Evolutionary conservation across 2,797 vertebrate species (phyloP).

Genomic region (Acanthurus leucopareius): DNA sequence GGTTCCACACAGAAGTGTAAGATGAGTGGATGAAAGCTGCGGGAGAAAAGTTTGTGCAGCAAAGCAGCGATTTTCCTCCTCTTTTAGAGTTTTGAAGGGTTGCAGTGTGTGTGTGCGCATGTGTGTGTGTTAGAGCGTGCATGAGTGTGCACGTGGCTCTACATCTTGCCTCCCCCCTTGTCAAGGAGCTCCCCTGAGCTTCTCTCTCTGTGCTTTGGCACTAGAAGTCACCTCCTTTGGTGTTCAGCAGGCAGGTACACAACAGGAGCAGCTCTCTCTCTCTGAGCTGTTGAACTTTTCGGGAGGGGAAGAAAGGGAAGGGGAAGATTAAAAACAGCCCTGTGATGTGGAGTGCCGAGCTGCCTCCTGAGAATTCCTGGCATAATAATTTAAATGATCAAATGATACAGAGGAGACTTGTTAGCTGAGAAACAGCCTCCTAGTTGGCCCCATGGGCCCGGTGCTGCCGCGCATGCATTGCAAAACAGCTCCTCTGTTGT

Average conservation of each 20-base stretch:
- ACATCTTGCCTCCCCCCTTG: slow-evolving; percentile 72
- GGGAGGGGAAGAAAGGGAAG: slow-evolving; percentile 87
- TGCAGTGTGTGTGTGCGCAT: slow-evolving; percentile 54
- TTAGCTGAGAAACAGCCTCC: slow-evolving; percentile 90
- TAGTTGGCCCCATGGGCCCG: slow-evolving; percentile 90
- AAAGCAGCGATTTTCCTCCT: slow-evolving; percentile 85
- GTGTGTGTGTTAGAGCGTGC: slow-evolving; percentile 11
- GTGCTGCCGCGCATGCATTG: slow-evolving; percentile 88
- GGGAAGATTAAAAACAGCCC: slow-evolving; percentile 90
- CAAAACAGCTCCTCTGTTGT: slow-evolving; percentile 91
- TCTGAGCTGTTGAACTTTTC: slow-evolving; percentile 87
- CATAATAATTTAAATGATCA: slow-evolving; percentile 94
- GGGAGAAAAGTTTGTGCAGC: slow-evolving; percentile 85
- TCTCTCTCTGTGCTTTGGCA: slow-evolving; percentile 84
- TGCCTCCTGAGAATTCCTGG: slow-evolving; percentile 90
- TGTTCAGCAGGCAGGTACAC: slow-evolving; percentile 88
- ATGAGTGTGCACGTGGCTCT: slow-evolving; percentile 56
- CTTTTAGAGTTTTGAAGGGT: slow-evolving; percentile 86
- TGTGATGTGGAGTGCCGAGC: slow-evolving; percentile 90
- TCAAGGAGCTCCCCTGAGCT: slow-evolving; percentile 86
- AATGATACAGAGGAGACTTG: slow-evolving; percentile 93
- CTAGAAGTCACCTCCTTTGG: slow-evolving; percentile 90
- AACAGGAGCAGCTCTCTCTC: slow-evolving; percentile 86
- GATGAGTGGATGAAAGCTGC: slow-evolving; percentile 85
- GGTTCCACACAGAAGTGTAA: slow-evolving; percentile 77